A percentile compares a stretch with the other conserved stretches of the same genome.
Conservation (phyloP, 2,113 vertebrate genomes). For the Tautogolabrus adspersus region DNA sequence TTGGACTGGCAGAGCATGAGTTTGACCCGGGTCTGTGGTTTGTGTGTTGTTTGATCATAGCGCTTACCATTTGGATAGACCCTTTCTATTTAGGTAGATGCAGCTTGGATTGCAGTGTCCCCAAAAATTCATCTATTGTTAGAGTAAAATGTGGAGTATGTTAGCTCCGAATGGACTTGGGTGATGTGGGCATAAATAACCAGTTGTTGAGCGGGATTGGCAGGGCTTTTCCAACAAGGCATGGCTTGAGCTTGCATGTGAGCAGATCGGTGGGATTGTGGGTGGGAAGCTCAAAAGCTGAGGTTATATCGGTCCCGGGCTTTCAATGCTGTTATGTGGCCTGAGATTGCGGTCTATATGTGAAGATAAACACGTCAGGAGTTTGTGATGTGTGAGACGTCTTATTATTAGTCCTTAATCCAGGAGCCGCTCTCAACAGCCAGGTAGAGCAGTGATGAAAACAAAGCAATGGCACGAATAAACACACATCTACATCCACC, state of each 20-base stretch:
- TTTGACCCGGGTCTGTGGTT: constrained; percentile 24
- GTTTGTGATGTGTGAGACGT: constrained; percentile 15
- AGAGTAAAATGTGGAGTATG: constrained; percentile 11
- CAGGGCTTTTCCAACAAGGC: constrained; percentile 52
- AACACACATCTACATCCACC: neutral
- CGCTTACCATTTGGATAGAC: constrained; percentile 3
- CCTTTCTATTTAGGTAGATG: constrained; percentile 5
- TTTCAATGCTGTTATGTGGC: constrained; percentile 57
- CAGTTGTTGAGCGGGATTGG: constrained; percentile 46
- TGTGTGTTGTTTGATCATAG: constrained; percentile 43
- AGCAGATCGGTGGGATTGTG: constrained; percentile 61
- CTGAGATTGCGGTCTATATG: constrained; percentile 33
- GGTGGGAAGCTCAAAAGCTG: constrained; percentile 47
- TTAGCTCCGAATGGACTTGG: constrained; percentile 7
- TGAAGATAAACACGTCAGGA: constrained; percentile 43
- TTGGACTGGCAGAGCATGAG: constrained; percentile 49
- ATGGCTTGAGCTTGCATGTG: constrained; percentile 72
- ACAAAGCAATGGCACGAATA: constrained; percentile 5
- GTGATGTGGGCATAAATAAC: constrained; percentile 1
- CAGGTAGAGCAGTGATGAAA: neutral
- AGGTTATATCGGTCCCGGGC: constrained; percentile 64
- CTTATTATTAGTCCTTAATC: constrained; percentile 17
- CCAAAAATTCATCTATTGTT: constrained; percentile 10
- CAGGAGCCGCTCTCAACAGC: constrained; percentile 6
- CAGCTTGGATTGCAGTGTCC: constrained; percentile 27